A percentile compares a stretch with the other conserved stretches of the same genome.
phyloP scores from a whole-genome alignment of 2,888 invertebrate genomes.

The Drosophila prostipennis region DNA sequence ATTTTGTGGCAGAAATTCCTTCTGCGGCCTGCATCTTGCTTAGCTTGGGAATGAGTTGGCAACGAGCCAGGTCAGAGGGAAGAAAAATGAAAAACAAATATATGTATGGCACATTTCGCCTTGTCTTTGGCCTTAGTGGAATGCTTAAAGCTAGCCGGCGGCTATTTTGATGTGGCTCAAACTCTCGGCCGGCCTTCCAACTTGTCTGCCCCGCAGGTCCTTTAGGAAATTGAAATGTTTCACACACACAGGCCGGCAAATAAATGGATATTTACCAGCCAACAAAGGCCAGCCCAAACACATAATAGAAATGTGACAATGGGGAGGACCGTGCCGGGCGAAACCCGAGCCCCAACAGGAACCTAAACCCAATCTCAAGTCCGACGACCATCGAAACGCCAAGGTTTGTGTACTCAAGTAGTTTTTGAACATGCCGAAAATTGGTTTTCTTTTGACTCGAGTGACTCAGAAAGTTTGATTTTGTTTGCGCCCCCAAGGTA shows the following conservation, averaged over 20 bases:
- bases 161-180: constrained; percentile 55
- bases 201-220: constrained; percentile 41
- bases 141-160: constrained; percentile 62
- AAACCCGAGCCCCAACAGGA: neutral
- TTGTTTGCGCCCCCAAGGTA: constrained; percentile 27
- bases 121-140: constrained; percentile 53
- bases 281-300: constrained; percentile 59
- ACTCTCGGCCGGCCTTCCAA: constrained; percentile 22
- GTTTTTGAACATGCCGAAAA: constrained; percentile 56
- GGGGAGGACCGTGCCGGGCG: constrained; percentile 6
- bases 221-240: constrained; percentile 75
- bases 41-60: constrained; percentile 49
- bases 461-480: constrained; percentile 53
- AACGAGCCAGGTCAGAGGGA: constrained; percentile 32
- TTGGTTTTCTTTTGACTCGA: constrained; percentile 60
- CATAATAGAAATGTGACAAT: constrained; percentile 49
- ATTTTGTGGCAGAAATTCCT: constrained; percentile 22
- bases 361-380: constrained; percentile 18
- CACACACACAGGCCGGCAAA: constrained; percentile 54
- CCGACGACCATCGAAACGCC: constrained; percentile 34
- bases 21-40: constrained; percentile 23
- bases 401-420: constrained; percentile 59
- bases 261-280: constrained; percentile 66
- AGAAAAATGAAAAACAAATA: neutral
- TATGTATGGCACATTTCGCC: constrained; percentile 30